These are phyloP conservation scores for Leguminivora glycinivorella DNA, from an alignment of 1,140 invertebrate genomes.

Conservation along the genomic window DNA sequence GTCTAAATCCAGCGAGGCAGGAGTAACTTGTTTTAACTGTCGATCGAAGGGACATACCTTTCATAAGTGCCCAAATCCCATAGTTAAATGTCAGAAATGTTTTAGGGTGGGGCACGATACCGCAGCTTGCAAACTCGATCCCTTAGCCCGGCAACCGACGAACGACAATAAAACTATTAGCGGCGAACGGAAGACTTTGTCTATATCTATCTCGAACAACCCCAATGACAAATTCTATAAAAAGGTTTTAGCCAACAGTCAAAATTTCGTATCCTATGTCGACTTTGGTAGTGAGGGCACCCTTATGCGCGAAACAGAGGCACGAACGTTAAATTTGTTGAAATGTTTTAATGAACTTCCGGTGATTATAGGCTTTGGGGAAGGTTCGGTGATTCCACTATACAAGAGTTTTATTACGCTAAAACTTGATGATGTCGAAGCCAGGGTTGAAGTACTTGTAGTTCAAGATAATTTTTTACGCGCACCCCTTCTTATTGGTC, in stretches of 20 bases:
- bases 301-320: constrained; percentile 26
- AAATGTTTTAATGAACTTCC: constrained; percentile 32
- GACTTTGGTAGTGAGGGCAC: constrained; percentile 33
- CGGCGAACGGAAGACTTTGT: neutral
- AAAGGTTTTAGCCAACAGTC: neutral
- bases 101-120: constrained; percentile 23
- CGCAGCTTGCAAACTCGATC: neutral
- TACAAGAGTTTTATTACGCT: constrained; percentile 12
- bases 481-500: constrained; percentile 26
- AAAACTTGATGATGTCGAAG: constrained; percentile 29
- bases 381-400: neutral
- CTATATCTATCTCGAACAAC: neutral
- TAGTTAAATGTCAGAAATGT: constrained; percentile 23
- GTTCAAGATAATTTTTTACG: constrained; percentile 26
- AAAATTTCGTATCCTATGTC: constrained; percentile 4
- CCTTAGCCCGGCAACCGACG: neutral
- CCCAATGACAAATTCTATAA: constrained; percentile 30
- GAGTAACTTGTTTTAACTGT: constrained; percentile 24
- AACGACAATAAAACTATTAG: neutral
- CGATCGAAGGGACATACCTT: constrained; percentile 5
- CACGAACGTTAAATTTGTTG: constrained; percentile 29
- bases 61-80: constrained; percentile 21
- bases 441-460: constrained; percentile 20
- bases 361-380: constrained; percentile 35
- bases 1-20: neutral